These are phyloP conservation scores for Acrossocheilus wenchowensis DNA, from an alignment of 2,797 vertebrate genomes.

Conservation along the genomic window DNA sequence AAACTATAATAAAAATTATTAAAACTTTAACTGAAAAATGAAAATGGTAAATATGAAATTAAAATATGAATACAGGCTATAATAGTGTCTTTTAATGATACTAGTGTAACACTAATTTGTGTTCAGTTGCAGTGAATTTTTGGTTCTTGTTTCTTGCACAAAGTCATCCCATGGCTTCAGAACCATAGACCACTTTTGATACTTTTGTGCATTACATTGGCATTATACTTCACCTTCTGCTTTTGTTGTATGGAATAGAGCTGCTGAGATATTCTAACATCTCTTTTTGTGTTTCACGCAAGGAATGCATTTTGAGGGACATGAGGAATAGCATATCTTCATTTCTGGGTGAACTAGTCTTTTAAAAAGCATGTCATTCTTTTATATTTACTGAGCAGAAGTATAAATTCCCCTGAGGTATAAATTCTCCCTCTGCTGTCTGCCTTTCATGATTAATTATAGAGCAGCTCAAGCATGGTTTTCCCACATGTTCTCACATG, in stretches of 20 bases:
- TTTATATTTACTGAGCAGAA: not conserved
- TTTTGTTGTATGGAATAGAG: not conserved
- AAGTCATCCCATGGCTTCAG: not conserved
- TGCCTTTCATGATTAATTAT: constrained; percentile 29
- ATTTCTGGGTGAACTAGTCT: not conserved
- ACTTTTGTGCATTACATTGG: not conserved
- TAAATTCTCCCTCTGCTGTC: not conserved
- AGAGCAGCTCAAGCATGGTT: constrained; percentile 14
- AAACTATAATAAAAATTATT: not conserved
- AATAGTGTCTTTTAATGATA: not conserved
- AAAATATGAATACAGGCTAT: not conserved
- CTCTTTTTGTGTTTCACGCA: not conserved
- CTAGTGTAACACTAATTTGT: not conserved
- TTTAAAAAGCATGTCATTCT: not conserved
- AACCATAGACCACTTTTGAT: not conserved
- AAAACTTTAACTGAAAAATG: not conserved
- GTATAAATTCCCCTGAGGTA: not conserved
- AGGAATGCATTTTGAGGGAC: not conserved
- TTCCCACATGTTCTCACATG: constrained; percentile 1
- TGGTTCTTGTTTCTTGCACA: not conserved
- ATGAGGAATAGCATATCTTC: not conserved
- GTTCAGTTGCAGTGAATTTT: not conserved
- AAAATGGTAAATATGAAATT: not conserved
- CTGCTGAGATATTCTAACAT: not conserved
- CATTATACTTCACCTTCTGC: not conserved